These are phyloP conservation scores for Pangasius djambal DNA, from an alignment of 2,797 vertebrate species.

Conservation along the genomic window DNA sequence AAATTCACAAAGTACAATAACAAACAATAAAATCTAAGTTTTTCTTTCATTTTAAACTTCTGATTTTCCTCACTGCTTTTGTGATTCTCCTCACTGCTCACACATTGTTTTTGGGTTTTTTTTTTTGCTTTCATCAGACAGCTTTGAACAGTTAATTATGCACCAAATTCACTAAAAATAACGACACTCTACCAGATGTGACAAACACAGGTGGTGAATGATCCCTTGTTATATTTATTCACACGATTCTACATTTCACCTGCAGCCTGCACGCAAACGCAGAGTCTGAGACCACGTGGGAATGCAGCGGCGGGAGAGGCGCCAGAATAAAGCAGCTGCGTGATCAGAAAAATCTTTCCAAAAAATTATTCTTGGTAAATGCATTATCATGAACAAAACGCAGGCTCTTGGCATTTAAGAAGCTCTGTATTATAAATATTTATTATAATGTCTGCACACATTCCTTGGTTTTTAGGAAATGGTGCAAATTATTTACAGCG, in stretches of 20 bases:
- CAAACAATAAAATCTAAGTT: background rate
- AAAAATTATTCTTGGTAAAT: background rate
- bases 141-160: background rate
- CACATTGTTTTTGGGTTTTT: too few species aligned
- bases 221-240: background rate
- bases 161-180: background rate
- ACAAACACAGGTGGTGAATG: background rate
- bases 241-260: background rate
- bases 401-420: background rate
- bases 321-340: background rate
- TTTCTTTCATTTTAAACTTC: background rate
- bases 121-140: background rate
- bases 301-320: background rate
- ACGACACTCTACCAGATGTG: background rate
- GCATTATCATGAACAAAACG: background rate
- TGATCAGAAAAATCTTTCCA: background rate
- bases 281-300: background rate
- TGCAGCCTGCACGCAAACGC: background rate
- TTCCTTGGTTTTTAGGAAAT: background rate
- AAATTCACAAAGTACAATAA: background rate
- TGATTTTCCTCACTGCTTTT: background rate
- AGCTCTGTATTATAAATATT: background rate
- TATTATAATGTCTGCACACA: background rate
- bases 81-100: background rate
- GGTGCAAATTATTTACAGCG: background rate